These are phyloP conservation scores for Nannospalax galili DNA, from an alignment of 2,113 vertebrate species.

Conservation along the genomic window DNA sequence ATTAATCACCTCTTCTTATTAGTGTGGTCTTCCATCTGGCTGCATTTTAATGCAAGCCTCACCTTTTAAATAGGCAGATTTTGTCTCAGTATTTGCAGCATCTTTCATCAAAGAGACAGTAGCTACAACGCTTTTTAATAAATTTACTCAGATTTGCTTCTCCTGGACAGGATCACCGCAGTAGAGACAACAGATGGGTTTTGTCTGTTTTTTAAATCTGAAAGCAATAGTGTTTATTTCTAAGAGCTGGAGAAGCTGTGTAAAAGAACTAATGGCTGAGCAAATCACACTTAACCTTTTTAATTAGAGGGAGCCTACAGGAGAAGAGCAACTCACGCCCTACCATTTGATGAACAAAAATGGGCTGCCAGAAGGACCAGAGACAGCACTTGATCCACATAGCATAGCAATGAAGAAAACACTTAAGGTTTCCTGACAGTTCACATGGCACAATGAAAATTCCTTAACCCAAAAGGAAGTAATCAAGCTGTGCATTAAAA, in stretches of 20 bases:
- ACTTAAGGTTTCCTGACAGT: slow-evolving; percentile 7
- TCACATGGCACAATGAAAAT: not conserved
- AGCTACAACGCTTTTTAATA: not conserved
- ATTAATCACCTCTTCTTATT: not conserved
- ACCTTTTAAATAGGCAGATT: not conserved
- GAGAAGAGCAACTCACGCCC: not conserved
- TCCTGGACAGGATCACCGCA: not conserved
- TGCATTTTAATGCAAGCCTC: not conserved
- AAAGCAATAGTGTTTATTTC: slow-evolving; percentile 48
- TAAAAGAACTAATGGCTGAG: slow-evolving; percentile 44
- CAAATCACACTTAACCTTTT: slow-evolving; percentile 28
- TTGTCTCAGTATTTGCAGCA: not conserved
- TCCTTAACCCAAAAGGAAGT: not conserved
- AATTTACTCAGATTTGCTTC: not conserved
- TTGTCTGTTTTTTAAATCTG: not conserved
- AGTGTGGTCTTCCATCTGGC: not conserved
- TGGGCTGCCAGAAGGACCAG: fast-evolving
- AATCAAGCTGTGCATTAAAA: not conserved
- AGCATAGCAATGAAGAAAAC: not conserved
- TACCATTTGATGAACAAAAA: not conserved
- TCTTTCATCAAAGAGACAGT: slow-evolving; percentile 5
- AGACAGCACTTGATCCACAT: fast-evolving
- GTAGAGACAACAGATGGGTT: not conserved
- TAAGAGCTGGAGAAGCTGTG: slow-evolving; percentile 11
- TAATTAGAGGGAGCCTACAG: not conserved